phyloP scores from a whole-genome alignment of 2,113 vertebrate genomes.

The Vidua chalybeata region DNA sequence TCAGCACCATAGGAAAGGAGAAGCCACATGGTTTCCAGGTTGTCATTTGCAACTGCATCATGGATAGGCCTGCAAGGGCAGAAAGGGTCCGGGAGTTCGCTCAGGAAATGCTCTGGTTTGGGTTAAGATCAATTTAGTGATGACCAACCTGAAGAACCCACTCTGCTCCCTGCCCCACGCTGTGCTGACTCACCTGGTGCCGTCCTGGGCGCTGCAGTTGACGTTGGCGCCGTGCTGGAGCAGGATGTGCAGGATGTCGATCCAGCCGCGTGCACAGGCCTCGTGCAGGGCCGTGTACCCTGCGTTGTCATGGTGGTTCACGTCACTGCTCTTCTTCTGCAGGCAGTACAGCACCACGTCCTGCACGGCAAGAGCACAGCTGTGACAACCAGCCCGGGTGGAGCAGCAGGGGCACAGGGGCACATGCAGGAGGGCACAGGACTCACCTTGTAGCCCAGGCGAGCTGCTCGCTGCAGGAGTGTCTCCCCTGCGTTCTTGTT shows the following conservation, averaged over 20 bases:
- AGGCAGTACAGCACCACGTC: slow-evolving; percentile 97
- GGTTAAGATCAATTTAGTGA: not conserved
- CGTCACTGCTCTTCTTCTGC: slow-evolving; percentile 92
- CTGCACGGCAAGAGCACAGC: slow-evolving; percentile 50
- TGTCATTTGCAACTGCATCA: slow-evolving; percentile 94
- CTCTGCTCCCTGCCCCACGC: not conserved
- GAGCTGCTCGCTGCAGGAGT: slow-evolving; percentile 90
- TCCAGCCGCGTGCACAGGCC: slow-evolving; percentile 92
- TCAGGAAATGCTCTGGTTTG: not conserved
- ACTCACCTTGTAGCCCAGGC: slow-evolving; percentile 92
- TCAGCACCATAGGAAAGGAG: slow-evolving; percentile 96
- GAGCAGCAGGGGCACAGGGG: not conserved
- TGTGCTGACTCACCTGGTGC: slow-evolving; percentile 82
- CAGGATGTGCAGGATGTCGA: slow-evolving; percentile 90
- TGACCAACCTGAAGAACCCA: rapidly evolving
- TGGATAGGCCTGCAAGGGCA: slow-evolving; percentile 86
- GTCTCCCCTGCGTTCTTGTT: slow-evolving; percentile 98
- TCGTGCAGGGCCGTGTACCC: slow-evolving; percentile 97
- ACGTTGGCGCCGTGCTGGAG: slow-evolving; percentile 95
- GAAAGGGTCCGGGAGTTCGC: rapidly evolving
- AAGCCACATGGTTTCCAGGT: slow-evolving; percentile 94
- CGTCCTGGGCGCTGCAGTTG: slow-evolving; percentile 97
- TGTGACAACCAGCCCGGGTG: rapidly evolving
- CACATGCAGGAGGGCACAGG: rapidly evolving
- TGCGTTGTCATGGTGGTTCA: slow-evolving; percentile 94